These are phyloP conservation scores for human (Homo sapiens) DNA, from an alignment of 2,113 vertebrate genomes.

Conservation along the genomic window DNA sequence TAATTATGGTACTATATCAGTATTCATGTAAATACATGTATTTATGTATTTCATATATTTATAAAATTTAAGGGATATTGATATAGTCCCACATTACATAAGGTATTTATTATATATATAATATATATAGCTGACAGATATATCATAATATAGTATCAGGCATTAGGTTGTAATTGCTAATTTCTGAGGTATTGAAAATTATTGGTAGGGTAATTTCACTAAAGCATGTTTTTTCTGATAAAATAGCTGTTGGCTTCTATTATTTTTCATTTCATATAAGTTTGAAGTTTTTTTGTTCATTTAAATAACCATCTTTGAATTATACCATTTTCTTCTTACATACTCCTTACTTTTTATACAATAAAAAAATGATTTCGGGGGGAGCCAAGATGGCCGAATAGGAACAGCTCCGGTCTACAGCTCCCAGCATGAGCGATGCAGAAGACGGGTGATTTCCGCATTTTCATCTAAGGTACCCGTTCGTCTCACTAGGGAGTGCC, in stretches of 20 bases:
- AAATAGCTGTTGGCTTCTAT: neutral
- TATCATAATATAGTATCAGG: neutral
- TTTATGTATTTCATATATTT: neutral
- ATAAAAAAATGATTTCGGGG: neutral
- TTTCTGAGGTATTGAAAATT: conserved; percentile 14
- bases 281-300: neutral
- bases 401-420: too few species aligned
- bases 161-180: neutral
- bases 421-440: too few species aligned
- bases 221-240: neutral
- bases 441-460: too few species aligned
- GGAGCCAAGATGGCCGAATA: too few species aligned
- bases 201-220: conserved; percentile 29
- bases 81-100: neutral
- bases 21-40: neutral
- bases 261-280: conserved; percentile 24
- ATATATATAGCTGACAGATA: neutral
- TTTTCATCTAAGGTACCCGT: too few species aligned
- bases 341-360: neutral
- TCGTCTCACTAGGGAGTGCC: too few species aligned
- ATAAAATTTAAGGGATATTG: neutral
- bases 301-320: conserved; percentile 48
- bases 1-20: neutral
- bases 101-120: neutral
- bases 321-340: conserved; percentile 14